phyloP scores from a whole-genome alignment of 2,797 vertebrate genomes.

The Schizopygopsis malacanthus region DNA sequence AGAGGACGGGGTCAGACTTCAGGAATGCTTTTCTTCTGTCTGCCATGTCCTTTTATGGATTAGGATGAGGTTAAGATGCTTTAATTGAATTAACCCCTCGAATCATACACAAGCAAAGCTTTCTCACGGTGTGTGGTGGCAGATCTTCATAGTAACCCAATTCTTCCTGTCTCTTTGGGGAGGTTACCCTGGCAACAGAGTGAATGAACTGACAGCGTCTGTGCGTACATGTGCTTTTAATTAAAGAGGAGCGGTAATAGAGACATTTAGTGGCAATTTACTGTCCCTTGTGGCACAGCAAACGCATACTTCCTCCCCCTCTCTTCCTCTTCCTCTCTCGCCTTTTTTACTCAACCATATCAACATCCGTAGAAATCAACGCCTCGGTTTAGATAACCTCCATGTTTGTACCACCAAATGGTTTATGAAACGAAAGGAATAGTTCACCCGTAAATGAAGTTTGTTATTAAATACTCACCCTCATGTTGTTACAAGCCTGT shows the following conservation, averaged over 20 bases:
- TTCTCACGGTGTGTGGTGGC: conserved; percentile 47
- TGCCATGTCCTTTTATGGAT: conserved; percentile 50
- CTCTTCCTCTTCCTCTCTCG: conserved; percentile 43
- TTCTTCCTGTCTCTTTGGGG: conserved; percentile 44
- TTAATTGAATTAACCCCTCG: conserved; percentile 52
- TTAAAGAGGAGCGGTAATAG: conserved; percentile 57
- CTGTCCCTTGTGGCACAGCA: conserved; percentile 56
- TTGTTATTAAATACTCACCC: neutral
- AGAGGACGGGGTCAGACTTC: conserved; percentile 25
- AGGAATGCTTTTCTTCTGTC: conserved; percentile 23
- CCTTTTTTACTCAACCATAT: conserved; percentile 9
- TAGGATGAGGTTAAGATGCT: conserved; percentile 52
- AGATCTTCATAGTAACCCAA: conserved; percentile 49
- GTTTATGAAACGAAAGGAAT: neutral
- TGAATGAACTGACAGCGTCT: conserved; percentile 44
- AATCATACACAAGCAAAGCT: conserved; percentile 23
- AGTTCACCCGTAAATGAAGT: neutral
- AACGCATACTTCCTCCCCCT: conserved; percentile 29
- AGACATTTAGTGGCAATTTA: conserved; percentile 55
- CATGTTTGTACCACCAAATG: neutral
- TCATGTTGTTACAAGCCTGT: neutral
- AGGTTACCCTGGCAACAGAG: conserved; percentile 55
- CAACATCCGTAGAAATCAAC: conserved; percentile 14
- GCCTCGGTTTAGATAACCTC: neutral
- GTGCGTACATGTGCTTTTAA: conserved; percentile 57